Evolutionary conservation across 2,797 vertebrate species (phyloP).

Genomic region (Tragopan temminckii): DNA sequence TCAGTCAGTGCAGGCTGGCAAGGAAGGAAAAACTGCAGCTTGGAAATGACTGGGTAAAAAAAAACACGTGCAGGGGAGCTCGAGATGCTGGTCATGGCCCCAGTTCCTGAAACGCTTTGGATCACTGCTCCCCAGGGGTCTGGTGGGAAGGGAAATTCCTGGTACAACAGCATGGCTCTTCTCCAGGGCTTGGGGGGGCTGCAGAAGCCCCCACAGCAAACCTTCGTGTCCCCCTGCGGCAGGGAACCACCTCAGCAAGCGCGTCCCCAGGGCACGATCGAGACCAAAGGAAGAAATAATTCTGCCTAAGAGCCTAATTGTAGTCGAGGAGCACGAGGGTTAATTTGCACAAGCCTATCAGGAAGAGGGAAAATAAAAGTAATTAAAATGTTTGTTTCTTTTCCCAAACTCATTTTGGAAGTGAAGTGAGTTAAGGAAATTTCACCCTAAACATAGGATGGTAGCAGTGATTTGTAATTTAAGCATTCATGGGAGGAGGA

Average conservation of each 20-base stretch:
- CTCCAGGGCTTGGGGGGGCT: not conserved
- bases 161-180: not conserved
- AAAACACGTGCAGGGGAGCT: not conserved
- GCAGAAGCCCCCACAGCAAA: not conserved
- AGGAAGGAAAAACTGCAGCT: not conserved
- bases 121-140: not conserved
- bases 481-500: constrained; percentile 29
- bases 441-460: constrained; percentile 28
- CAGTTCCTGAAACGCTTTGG: not conserved
- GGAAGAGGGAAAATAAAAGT: constrained; percentile 61
- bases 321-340: constrained; percentile 65
- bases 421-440: constrained; percentile 37
- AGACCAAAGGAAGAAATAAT: not conserved
- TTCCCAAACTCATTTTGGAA: constrained; percentile 53
- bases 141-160: not conserved
- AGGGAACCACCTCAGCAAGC: not conserved
- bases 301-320: constrained; percentile 71
- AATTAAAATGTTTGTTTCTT: constrained; percentile 69
- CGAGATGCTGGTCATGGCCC: not conserved
- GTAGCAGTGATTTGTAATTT: constrained; percentile 55
- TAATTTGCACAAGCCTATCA: constrained; percentile 62
- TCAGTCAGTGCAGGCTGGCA: constrained; percentile 1
- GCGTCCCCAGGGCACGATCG: not conserved
- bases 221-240: not conserved
- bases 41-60: not conserved